Evolutionary conservation across 1,140 invertebrate genomes (phyloP).

Genomic region (Drosophila busckii): DNA sequence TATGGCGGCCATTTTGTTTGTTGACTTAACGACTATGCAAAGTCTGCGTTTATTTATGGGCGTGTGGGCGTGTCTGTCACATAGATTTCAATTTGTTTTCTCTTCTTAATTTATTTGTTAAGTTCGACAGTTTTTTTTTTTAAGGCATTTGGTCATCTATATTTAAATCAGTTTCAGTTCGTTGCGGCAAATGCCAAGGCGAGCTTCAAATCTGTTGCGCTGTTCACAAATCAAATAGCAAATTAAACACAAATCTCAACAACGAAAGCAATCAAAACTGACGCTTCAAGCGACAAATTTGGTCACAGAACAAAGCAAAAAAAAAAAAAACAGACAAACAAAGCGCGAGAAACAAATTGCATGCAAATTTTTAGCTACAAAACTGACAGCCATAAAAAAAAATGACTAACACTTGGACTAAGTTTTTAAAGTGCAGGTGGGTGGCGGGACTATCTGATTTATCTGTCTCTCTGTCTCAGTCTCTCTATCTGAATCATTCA

Average conservation of each 20-base stretch:
- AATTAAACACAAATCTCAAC: constrained; percentile 33
- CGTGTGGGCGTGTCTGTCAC: constrained; percentile 20
- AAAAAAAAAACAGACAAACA: constrained; percentile 9
- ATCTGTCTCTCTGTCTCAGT: no score
- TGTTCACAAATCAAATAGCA: constrained; percentile 29
- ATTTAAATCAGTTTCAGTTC: constrained; percentile 2
- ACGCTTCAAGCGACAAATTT: constrained; percentile 39
- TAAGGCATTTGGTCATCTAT: no score
- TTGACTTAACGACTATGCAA: constrained; percentile 70
- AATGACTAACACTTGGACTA: constrained; percentile 7
- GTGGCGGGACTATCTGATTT: background rate
- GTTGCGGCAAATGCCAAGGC: constrained; percentile 59
- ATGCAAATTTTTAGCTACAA: constrained; percentile 51
- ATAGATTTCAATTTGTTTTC: no score
- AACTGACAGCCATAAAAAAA: constrained; percentile 3
- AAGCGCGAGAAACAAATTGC: constrained; percentile 36
- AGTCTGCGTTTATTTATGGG: constrained; percentile 49
- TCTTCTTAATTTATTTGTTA: constrained; percentile 55
- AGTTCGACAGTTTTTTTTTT: no score
- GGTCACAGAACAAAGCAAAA: constrained; percentile 25
- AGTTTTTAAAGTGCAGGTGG: background rate
- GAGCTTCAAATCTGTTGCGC: constrained; percentile 28
- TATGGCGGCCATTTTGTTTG: constrained; percentile 27
- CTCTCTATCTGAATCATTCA: constrained; percentile 2
- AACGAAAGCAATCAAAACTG: constrained; percentile 37